Percentiles rank a stretch among this genome's conserved stretches.
Conservation (phyloP, 2,797 vertebrate species). For the Stomatorhinus walkeri region DNA sequence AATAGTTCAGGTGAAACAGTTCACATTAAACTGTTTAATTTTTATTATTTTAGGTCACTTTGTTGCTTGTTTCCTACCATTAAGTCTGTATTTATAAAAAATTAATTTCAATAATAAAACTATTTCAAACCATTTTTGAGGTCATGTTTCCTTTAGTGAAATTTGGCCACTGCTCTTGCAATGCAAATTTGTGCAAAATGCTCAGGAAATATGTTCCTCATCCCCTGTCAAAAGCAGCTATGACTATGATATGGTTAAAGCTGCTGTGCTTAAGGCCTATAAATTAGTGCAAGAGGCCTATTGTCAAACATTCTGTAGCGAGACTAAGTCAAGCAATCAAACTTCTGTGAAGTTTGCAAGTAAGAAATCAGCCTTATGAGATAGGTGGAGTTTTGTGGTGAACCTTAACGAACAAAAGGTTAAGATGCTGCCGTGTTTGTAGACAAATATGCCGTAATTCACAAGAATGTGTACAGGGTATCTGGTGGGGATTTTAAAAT, state of each 20-base stretch:
- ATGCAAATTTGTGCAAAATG: neutral
- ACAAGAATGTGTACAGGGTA: neutral
- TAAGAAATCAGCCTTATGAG: neutral
- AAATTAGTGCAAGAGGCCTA: neutral
- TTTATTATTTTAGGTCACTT: neutral
- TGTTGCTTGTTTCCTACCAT: neutral
- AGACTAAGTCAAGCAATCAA: neutral
- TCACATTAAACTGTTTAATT: neutral
- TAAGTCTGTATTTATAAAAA: neutral
- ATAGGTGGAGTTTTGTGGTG: neutral
- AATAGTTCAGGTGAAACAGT: neutral
- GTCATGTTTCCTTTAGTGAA: neutral
- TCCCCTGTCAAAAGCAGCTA: neutral
- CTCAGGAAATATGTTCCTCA: neutral
- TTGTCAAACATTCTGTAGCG: neutral
- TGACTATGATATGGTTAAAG: neutral
- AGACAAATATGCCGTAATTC: neutral
- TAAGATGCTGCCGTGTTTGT: neutral
- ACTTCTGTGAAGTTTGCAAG: neutral
- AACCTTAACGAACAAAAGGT: neutral
- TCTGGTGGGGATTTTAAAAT: neutral
- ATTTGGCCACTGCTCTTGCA: neutral
- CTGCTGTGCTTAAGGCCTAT: neutral
- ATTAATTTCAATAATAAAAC: neutral
- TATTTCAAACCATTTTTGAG: constrained; percentile 1